Base-by-base conservation (phyloP, 2,113 vertebrate species). In the Notarius lentiginosus region DNA sequence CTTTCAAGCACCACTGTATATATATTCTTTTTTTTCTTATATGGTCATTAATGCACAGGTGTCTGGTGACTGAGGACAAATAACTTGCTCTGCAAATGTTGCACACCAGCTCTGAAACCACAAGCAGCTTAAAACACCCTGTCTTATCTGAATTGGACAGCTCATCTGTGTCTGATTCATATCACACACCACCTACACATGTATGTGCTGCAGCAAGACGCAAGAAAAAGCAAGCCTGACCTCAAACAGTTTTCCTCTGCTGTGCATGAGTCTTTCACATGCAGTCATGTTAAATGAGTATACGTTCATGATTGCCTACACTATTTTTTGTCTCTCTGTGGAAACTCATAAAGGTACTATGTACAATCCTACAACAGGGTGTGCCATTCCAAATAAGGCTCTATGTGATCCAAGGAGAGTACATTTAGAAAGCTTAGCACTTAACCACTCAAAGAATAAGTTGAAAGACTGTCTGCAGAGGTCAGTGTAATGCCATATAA, bases 171-270 rank as follows among this genome's bases (percentile, higher is more conserved):
- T 14, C 8, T 65, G 56, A 81, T 58, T 81, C 79, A 81, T 81
- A 88, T 65, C 88, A 88, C 87, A 88, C n/a, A 15, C 60, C 86
- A 89, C 86, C 86, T 84, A 68, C 86, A 84, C 60, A 75, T 56
- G 30, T 34, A 66, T 76, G 7, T 1, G 9, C 76, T 73, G 20
- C 6, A 55, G n/a, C 30, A 76, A 79, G 80, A 27, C 76, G 7
- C 1, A 58, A 79, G 79, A 85, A 76, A 73, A 30, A 82, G 47
- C 49, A 51, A 24, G 0, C 56, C 41, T 87, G 83, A 87, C 83
- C 85, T 85, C 73, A 30, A 83, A 83, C 70, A 49, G 9, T 34
- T 80, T 60, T 80, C 2, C n/a, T 58, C 73, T 70, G 60, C 56
- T 11, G 34, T 84, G 49, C 53, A 51, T 81, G 4, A 63, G 9